Base-by-base conservation (phyloP, 1,140 invertebrate species). In the Epicauta chinensis region DNA sequence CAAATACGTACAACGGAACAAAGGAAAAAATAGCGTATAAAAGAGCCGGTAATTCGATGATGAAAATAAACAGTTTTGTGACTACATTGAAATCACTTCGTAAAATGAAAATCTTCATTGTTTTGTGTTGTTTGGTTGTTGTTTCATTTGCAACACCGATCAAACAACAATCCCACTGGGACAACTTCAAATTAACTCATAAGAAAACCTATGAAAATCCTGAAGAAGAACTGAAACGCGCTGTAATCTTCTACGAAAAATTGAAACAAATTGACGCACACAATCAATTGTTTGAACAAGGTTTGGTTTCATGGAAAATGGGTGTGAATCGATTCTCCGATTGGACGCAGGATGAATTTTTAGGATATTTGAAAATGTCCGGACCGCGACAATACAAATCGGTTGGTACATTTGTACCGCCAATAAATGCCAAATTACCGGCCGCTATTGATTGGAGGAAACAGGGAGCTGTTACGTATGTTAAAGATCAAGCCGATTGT, bases 311-410 rank as follows among this genome's bases (percentile, higher is more conserved):
- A 6, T 48, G 38, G 34, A 38, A 10, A 9, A n/a, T 48, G 15
- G 45, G 45, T 12, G 16, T 48, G 9, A 48, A 36, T 11, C 14
- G 11, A 10, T 48, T 48, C 14, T 14, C 45, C 15, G 45, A 48
- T 23, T 15, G 17, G 11, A 48, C 45, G 4, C 29, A 4, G 10
- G 4, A 30, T 5, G 10, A 30, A 30, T 30, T 38, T 9, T 12
- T 6, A 2, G 38, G n/a, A n/a, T 48, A 16, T 23, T 13, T 7
- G 5, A 32, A 16, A 36, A 38, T 12, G 14, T 7, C 1, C 16
- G 23, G 11, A 1, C 3, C 4, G 5, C 30, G 23, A n/a, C 35
- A 23, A 13, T 9, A n/a, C n/a, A n/a, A n/a, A n/a, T n/a, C n/a
- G n/a, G n/a, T n/a, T n/a, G n/a, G n/a, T n/a, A n/a, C n/a, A n/a